Evolutionary conservation across 2,113 vertebrate genomes (phyloP), one percentile per base, ranked within the genome.

Genomic region (Phoenicopterus ruber): DNA sequence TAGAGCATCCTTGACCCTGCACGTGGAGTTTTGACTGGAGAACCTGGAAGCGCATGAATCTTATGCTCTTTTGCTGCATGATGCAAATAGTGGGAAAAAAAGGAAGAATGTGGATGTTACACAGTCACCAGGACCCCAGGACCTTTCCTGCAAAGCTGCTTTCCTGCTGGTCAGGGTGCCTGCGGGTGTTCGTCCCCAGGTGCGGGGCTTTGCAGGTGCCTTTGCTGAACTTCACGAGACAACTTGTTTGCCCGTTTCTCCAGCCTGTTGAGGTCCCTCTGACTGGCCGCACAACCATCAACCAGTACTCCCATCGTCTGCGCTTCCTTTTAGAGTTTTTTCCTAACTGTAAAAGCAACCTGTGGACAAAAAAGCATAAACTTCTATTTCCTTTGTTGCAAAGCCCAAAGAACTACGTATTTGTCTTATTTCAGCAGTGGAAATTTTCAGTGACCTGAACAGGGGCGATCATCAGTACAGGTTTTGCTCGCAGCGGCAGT

Each of bases 11-110:
- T 71, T 40, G 25, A 62, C 59, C 20, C 49, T 86, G n/a, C 22
- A 0, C 0, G 0, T 34, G 55, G 17, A 5, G n/a, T n/a, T 71
- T 55, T 52, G 55, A 38, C 31, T 2, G 3, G 38, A 24, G 25
- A 32, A 16, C 5, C 1, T 12, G 18, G 50, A 31, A 36, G 19
- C 11, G 2, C 2, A 0, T 19, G 49, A 80, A 5, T 21, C 6
- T 40, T 12, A 3, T 0, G 7, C 31, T 70, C 40, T 52, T 1
- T 17, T 70, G 16, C 62, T 88, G 50, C 8, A 4, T 20, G 46
- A 8, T 82, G 59, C 42, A 50, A 69, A 28, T 16, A 32, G 26
- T 12, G 7, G 8, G 7, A 26, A 44, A 42, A 12, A 49, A 44
- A n/a, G n/a, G 20, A 69, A 50, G 44, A 26, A 21, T 6, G 44